Conservation (phyloP, 2,113 vertebrate genomes). For the Thalassoma bifasciatum region DNA sequence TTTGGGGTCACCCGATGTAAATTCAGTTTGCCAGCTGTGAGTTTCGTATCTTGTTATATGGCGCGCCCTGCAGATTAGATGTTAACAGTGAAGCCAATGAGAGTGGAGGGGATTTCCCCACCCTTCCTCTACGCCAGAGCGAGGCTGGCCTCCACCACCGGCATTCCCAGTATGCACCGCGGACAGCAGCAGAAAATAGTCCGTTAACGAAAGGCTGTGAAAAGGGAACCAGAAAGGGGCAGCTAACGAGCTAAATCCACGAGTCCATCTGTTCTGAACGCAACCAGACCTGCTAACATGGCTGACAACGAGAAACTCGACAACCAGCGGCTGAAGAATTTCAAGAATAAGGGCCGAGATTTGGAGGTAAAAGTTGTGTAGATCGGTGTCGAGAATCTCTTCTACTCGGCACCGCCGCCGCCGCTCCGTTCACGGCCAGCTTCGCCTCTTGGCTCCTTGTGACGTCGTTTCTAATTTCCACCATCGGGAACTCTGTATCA, state of each 20-base stretch:
- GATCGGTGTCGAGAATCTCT: conserved; percentile 53
- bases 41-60: conserved; percentile 1
- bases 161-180: conserved; percentile 87
- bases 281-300: conserved; percentile 82
- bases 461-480: conserved; percentile 87
- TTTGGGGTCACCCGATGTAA: no score
- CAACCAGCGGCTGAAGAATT: conserved; percentile 98
- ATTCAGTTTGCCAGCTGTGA: neutral
- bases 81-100: conserved; percentile 61
- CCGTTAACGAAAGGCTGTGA: conserved; percentile 78
- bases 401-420: conserved; percentile 43
- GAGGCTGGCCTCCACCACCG: conserved; percentile 82
- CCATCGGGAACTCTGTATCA: conserved; percentile 64
- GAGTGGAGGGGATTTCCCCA: conserved; percentile 71
- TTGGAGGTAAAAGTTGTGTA: conserved; percentile 88
- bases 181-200: conserved; percentile 83
- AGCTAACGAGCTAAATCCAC: conserved; percentile 57
- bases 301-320: conserved; percentile 97
- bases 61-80: conserved; percentile 31
- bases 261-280: conserved; percentile 37
- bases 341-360: conserved; percentile 98
- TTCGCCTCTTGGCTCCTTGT: conserved; percentile 73
- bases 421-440: conserved; percentile 55
- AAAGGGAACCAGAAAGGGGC: conserved; percentile 66
- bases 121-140: conserved; percentile 77